Percentiles rank a stretch among this genome's conserved stretches.
Conservation (phyloP, 35 echinoderm and acorn worm species). For the Acanthaster planci region DNA sequence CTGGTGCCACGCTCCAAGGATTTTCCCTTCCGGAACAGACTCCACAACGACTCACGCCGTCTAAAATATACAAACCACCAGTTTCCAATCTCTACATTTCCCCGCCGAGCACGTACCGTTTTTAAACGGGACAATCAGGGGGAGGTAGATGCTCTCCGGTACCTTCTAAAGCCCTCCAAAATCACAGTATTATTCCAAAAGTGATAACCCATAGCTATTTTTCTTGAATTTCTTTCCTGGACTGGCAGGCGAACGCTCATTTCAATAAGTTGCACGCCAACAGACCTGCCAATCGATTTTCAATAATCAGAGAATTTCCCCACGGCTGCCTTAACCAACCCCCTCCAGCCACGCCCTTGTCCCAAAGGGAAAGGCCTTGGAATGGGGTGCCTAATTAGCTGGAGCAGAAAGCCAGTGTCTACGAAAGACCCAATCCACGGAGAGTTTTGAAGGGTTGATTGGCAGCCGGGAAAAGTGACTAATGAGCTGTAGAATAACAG, state of each 20-base stretch:
- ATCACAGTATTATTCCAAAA: background rate
- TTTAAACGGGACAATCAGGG: background rate
- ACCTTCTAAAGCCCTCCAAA: background rate
- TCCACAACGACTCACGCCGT: background rate
- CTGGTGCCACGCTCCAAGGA: background rate
- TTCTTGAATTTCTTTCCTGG: background rate
- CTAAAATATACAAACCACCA: background rate
- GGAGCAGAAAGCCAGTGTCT: background rate
- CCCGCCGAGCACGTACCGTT: background rate
- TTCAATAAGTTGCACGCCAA: no score
- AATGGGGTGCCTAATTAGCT: slow-evolving; percentile 4
- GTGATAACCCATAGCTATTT: slow-evolving; percentile 17
- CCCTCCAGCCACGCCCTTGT: slow-evolving; percentile 22
- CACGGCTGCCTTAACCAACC: background rate
- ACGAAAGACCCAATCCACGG: background rate
- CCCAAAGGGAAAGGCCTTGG: background rate
- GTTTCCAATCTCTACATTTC: background rate
- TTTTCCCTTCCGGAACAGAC: background rate
- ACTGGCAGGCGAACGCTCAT: background rate
- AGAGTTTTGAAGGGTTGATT: background rate
- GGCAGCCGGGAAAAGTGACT: slow-evolving; percentile 1
- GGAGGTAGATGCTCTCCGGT: background rate
- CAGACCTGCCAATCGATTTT: no score
- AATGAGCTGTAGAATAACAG: slow-evolving; percentile 19
- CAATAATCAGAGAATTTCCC: no score